Base-by-base conservation (phyloP, 2,888 invertebrate species). In the Zeuzera pyrina region DNA sequence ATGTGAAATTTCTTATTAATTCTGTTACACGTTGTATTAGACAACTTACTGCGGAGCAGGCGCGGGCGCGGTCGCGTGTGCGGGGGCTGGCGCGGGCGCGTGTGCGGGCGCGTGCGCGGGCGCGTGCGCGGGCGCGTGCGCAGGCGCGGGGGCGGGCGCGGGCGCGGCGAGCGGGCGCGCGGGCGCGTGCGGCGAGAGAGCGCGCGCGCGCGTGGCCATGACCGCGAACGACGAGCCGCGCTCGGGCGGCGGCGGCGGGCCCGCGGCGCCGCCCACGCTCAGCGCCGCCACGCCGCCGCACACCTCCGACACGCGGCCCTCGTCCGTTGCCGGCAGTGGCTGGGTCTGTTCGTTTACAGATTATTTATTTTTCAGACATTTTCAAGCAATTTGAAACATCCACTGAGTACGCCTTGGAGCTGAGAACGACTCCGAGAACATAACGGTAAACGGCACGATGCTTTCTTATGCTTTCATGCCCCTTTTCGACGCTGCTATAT, bases 171-270 rank as follows among this genome's bases (percentile, higher is more conserved):
- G 23, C 57, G 43, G 39, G 53, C 51, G 27, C 33, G 43, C 42
- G 53, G 52, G 27, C 33, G 43, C 42, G 54, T 61, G 31, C 48
- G 24, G 50, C 52, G 74, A 53, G 39, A 67, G 53, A 42, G 70
- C 64, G 45, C 79, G 49, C 40, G 76, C 79, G 60, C 84, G 73
- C 64, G 85, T 70, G 52, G 91, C 91, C 92, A 94, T 93, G 15
- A 93, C 89, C 2, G 92, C 89, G 68, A 93, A 96, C 24, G 95
- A 95, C 14, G 94, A 94, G 35, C 93, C 94, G 40, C 95, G 87
- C 66, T 94, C 93, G 2, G 95, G 95, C 12, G 95, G 94, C 26
- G 91, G 88, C 1, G 93, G 91, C 31, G 91, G 57, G 8, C 38
- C 30, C 15, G 8, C 31, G 29, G 38, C 33, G 10, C 38, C 30